Conservation (phyloP, 2,797 vertebrate species). For the Acridotheres tristis region DNA sequence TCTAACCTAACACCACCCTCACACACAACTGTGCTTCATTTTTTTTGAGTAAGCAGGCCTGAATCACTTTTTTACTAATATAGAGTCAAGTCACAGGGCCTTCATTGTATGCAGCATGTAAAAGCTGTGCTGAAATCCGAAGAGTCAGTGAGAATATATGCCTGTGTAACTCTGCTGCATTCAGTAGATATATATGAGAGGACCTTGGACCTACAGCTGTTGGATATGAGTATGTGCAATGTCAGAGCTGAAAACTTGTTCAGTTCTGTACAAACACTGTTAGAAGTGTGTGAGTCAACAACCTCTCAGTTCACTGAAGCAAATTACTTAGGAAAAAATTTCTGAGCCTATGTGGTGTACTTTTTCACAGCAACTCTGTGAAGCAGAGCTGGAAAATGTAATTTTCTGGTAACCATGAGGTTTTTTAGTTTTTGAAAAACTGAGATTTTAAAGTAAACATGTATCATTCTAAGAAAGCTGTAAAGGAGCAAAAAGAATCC, state of each 20-base stretch:
- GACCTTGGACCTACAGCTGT: background rate
- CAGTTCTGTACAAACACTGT: background rate
- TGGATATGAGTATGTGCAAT: background rate
- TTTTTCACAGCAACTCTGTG: background rate
- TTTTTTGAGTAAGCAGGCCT: background rate
- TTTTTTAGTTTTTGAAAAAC: background rate
- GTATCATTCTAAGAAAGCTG: background rate
- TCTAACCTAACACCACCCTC: background rate
- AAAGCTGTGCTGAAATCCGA: background rate
- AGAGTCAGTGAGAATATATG: background rate
- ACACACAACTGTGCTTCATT: background rate
- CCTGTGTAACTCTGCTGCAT: background rate
- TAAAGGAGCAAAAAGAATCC: background rate
- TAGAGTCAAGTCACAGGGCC: background rate
- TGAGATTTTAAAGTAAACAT: background rate
- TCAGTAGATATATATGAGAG: background rate
- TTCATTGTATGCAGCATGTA: fast-evolving
- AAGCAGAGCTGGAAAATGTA: background rate
- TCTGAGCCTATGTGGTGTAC: fast-evolving
- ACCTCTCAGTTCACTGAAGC: background rate
- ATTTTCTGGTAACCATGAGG: background rate
- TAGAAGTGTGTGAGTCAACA: background rate
- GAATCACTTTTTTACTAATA: background rate
- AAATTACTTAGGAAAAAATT: background rate
- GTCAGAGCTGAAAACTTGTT: background rate